A percentile compares a stretch with the other conserved stretches of the same genome.
These are phyloP conservation scores for Gymnosoma rotundatum DNA, from an alignment of 2,888 invertebrate species.

Conservation along the genomic window DNA sequence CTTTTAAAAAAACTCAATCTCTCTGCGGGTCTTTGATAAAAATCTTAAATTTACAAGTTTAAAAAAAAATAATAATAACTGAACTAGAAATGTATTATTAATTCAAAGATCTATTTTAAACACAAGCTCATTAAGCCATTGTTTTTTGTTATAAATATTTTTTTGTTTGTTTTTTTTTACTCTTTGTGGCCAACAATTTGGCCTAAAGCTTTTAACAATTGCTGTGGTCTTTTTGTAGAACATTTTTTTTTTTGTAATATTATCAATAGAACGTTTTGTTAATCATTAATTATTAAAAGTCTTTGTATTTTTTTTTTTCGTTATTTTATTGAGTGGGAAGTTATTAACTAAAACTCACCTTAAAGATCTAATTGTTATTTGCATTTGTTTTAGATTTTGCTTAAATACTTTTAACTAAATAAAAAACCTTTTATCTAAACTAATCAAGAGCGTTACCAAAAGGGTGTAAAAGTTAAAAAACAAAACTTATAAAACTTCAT, in stretches of 20 bases:
- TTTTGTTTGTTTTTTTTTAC: slow-evolving; percentile 2
- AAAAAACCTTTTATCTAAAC: slow-evolving; percentile 35
- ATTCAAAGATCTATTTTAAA: slow-evolving; percentile 11
- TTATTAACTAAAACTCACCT: slow-evolving; percentile 61
- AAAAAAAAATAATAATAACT: background rate
- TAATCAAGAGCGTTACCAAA: slow-evolving; percentile 3
- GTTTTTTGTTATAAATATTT: slow-evolving; percentile 6
- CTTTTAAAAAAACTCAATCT: background rate
- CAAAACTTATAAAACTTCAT: no score
- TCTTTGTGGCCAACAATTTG: slow-evolving; percentile 18
- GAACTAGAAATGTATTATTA: background rate
- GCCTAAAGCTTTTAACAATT: background rate
- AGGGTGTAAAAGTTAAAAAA: background rate
- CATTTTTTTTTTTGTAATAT: slow-evolving; percentile 14
- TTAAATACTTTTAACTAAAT: slow-evolving; percentile 13
- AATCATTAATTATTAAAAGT: slow-evolving; percentile 23
- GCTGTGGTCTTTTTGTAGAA: background rate
- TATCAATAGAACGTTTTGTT: slow-evolving; percentile 38
- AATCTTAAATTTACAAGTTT: background rate
- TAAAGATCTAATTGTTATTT: slow-evolving; percentile 63
- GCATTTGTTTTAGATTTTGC: slow-evolving; percentile 32
- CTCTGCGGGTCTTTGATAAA: background rate
- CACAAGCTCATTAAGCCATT: slow-evolving; percentile 40
- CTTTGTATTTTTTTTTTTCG: slow-evolving; percentile 2
- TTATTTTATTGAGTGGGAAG: slow-evolving; percentile 67